A percentile compares a stretch with the other conserved stretches of the same genome.
phyloP scores from a whole-genome alignment of 1,140 invertebrate genomes.

The Xylocopa sonorina region DNA sequence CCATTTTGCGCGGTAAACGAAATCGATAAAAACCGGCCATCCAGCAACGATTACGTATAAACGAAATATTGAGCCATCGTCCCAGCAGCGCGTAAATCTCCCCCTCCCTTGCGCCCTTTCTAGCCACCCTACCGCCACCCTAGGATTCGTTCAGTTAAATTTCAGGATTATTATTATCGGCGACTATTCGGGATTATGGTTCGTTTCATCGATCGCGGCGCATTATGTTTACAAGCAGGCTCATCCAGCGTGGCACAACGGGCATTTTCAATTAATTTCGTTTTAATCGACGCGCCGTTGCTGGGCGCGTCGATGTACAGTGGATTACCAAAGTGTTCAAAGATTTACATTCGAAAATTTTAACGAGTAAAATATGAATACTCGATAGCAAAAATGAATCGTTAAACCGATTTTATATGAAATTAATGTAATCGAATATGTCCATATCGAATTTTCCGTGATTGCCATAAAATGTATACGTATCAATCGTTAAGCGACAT shows the following conservation, averaged over 20 bases:
- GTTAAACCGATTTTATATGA: too few relatives aligned
- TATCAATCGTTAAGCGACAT: too few relatives aligned
- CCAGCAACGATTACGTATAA: slow-evolving; percentile 65
- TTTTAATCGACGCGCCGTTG: slow-evolving; percentile 48
- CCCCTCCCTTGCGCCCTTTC: not conserved
- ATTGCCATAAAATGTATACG: too few relatives aligned
- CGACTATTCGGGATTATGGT: slow-evolving; percentile 60
- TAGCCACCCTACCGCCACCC: not conserved
- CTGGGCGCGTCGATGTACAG: not conserved
- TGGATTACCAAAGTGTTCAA: too few relatives aligned
- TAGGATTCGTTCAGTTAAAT: slow-evolving; percentile 62
- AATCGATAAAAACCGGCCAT: slow-evolving; percentile 44
- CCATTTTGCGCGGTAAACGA: slow-evolving; percentile 38
- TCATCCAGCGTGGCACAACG: slow-evolving; percentile 35
- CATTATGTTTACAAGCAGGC: slow-evolving; percentile 60
- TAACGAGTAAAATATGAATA: too few relatives aligned
- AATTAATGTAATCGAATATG: too few relatives aligned
- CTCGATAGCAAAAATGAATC: too few relatives aligned
- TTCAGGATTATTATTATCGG: slow-evolving; percentile 64
- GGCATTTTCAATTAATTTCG: slow-evolving; percentile 56
- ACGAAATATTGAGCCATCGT: slow-evolving; percentile 60
- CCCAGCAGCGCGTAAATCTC: slow-evolving; percentile 47
- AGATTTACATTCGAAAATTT: too few relatives aligned
- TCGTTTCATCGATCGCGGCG: slow-evolving; percentile 51
- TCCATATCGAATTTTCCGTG: too few relatives aligned